Evolutionary conservation across 1,140 invertebrate genomes (phyloP), one percentile per base, ranked within the genome.

Genomic region (Tetramorium alpestre): DNA sequence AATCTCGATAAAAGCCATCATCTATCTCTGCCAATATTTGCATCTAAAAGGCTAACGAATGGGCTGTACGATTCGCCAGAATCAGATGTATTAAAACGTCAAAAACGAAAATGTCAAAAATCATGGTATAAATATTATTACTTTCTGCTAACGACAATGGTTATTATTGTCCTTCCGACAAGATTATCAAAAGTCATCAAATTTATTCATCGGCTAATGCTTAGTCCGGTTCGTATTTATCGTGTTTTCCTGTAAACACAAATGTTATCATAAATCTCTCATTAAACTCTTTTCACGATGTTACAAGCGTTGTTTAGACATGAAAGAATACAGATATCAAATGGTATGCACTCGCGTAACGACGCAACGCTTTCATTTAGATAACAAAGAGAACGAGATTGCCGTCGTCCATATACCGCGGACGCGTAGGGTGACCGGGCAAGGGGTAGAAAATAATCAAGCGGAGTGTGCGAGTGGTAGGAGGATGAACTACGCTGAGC

Each of bases 351-450:
- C 41, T 84, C 80, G 69, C 76, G 41, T 81, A 86, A 86, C 62
- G 85, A 86, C 56, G 85, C 75, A 69, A 81, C 76, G 77, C 75
- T 86, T 60, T 86, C 77, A 80, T 86, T 81, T 58, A 81, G 73
- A 80, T 78, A 80, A 76, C 73, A 86, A 86, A 86, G 85, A 69
- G 62, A 81, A 80, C 73, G 82, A 65, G 82, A 85, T 85, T 85
- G 73, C 73, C 72, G 47, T 51, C 44, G 28, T 54, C 54, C 51
- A 47, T 70, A 58, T 18, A 51, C 64, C 41, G 13, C 49, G 22
- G 69, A 44, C 13, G 49, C 75, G 13, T 25, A 10, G n/a, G 33
- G 77, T 60, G 81, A 62, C 54, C 38, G 38, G 33, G 47, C 77
- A 65, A 69, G 80, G 80, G 80, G 69, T 84, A 47, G 80, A 62